Evolutionary conservation across 2,113 vertebrate species (phyloP).

Genomic region (Pluvianellus socialis): DNA sequence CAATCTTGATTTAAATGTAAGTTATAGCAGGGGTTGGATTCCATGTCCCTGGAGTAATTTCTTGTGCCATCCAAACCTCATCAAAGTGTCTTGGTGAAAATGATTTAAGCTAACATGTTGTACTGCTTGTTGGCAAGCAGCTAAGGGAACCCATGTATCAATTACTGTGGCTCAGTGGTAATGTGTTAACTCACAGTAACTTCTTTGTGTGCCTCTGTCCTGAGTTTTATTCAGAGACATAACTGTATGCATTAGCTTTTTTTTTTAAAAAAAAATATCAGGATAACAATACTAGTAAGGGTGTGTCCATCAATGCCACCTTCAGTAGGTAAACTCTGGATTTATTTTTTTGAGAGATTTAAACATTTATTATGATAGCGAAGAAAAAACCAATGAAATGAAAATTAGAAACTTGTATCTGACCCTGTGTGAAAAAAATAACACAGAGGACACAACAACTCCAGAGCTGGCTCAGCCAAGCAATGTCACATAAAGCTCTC

Average conservation of each 20-base stretch:
- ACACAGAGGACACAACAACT: neutral
- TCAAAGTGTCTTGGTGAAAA: neutral
- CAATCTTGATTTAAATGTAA: neutral
- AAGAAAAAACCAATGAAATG: neutral
- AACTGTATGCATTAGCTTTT: neutral
- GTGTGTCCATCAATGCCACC: neutral
- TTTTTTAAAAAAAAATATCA: neutral
- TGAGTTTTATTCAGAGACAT: neutral
- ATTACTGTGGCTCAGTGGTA: neutral
- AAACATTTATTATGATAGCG: neutral
- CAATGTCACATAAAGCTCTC: constrained; percentile 9
- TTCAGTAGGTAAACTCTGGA: neutral
- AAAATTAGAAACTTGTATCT: neutral
- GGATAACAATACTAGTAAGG: neutral
- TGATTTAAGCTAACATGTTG: neutral
- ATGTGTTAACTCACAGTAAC: neutral
- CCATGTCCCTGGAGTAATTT: neutral
- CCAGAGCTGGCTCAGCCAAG: neutral
- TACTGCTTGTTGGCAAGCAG: neutral
- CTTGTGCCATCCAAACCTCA: neutral
- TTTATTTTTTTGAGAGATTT: neutral
- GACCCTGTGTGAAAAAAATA: neutral
- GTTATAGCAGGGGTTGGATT: neutral
- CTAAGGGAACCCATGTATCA: neutral
- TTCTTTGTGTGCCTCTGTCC: neutral